Percentiles rank a stretch among this genome's conserved stretches.
These are phyloP conservation scores for Polia nebulosa DNA, from an alignment of 2,888 invertebrate species.

Conservation along the genomic window DNA sequence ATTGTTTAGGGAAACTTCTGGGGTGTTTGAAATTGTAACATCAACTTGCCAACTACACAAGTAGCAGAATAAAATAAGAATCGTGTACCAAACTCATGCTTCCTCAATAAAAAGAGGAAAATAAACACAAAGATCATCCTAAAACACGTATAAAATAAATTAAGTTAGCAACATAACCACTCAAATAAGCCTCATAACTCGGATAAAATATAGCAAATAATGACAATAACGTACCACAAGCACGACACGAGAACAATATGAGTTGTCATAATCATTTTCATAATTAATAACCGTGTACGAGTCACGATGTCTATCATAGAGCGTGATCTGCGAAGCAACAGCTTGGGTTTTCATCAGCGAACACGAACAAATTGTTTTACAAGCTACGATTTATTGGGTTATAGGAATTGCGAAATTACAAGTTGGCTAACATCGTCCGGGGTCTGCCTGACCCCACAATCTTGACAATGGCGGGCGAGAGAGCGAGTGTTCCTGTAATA, in stretches of 20 bases:
- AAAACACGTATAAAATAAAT: constrained; percentile 38
- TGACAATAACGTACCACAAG: constrained; percentile 50
- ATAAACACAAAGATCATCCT: constrained; percentile 5
- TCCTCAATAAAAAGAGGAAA: constrained; percentile 39
- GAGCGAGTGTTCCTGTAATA: constrained; percentile 85
- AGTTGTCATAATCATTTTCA: constrained; percentile 82
- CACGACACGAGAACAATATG: constrained; percentile 75
- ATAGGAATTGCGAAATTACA: constrained; percentile 89
- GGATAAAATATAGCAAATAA: constrained; percentile 57
- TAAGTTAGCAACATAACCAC: constrained; percentile 37
- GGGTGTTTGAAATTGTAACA: neutral
- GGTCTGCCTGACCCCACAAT: constrained; percentile 89
- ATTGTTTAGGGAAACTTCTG: neutral
- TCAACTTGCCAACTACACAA: neutral
- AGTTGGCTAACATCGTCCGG: constrained; percentile 80
- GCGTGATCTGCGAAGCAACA: constrained; percentile 79
- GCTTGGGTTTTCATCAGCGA: constrained; percentile 69
- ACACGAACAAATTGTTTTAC: constrained; percentile 86
- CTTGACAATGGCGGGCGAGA: constrained; percentile 89
- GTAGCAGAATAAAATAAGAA: constrained; percentile 10
- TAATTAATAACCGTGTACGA: constrained; percentile 85
- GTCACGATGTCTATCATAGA: constrained; percentile 85
- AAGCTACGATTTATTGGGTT: constrained; percentile 87
- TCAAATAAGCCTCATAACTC: constrained; percentile 43
- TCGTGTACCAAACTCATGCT: constrained; percentile 21